phyloP scores from a whole-genome alignment of 2,888 invertebrate species.

The Mesorhabditis spiculigera region DNA sequence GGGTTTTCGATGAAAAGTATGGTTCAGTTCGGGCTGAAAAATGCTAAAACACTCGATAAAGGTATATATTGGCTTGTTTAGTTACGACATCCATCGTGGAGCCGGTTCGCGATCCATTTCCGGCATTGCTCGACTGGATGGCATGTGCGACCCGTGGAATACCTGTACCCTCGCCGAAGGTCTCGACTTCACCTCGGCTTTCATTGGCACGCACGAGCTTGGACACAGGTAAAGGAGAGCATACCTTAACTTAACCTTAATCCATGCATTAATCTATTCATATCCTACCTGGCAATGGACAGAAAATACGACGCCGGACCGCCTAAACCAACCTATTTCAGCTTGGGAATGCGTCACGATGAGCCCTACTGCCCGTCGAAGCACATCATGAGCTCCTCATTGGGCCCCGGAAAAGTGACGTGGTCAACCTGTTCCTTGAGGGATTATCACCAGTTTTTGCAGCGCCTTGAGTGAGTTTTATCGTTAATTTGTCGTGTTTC shows the following conservation, averaged over 20 bases:
- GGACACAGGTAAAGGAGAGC: conserved; percentile 45
- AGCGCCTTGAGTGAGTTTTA: conserved; percentile 49
- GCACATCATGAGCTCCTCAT: conserved; percentile 56
- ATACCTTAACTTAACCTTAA: too few species aligned
- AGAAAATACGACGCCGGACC: too few species aligned
- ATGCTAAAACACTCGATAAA: conserved; percentile 1
- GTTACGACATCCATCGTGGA: conserved; percentile 55
- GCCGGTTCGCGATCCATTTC: conserved; percentile 56
- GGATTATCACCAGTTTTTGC: conserved; percentile 57
- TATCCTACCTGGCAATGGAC: too few species aligned
- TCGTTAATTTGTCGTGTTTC: too few species aligned
- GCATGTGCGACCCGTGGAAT: conserved; percentile 58
- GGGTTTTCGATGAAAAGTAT: background rate
- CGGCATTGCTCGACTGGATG: conserved; percentile 57
- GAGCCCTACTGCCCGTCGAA: conserved; percentile 56
- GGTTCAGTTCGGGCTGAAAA: background rate
- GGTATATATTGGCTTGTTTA: conserved; percentile 10
- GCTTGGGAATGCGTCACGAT: conserved; percentile 58
- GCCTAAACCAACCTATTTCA: conserved; percentile 14
- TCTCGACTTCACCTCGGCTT: conserved; percentile 57
- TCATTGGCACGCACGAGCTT: conserved; percentile 58
- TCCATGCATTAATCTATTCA: too few species aligned
- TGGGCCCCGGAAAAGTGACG: conserved; percentile 58
- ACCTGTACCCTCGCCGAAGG: conserved; percentile 58
- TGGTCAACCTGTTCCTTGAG: conserved; percentile 57